These are phyloP conservation scores for Leptinotarsa tumamoca DNA, from an alignment of 2,888 invertebrate species.

Conservation along the genomic window DNA sequence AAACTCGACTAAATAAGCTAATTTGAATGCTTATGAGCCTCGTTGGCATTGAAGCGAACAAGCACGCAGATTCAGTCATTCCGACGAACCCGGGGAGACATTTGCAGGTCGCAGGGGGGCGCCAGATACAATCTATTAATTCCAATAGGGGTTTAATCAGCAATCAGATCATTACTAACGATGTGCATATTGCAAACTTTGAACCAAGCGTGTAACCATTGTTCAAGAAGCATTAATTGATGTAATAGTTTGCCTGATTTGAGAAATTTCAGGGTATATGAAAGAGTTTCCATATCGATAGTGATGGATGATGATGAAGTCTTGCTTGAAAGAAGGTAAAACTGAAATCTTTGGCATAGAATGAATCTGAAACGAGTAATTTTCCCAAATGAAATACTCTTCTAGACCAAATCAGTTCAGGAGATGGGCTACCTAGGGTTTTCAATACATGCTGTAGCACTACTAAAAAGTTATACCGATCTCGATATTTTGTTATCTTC, in stretches of 20 bases:
- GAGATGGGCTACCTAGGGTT: no score
- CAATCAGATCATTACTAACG: constrained; percentile 45
- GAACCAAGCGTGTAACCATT: constrained; percentile 32
- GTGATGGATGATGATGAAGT: no score
- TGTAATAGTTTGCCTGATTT: not conserved
- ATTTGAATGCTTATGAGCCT: constrained; percentile 35
- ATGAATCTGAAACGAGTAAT: no score
- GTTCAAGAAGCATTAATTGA: constrained; percentile 28
- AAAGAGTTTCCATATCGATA: not conserved
- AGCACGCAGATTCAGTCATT: constrained; percentile 38
- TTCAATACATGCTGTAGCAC: no score
- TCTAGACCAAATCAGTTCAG: no score
- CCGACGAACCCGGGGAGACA: constrained; percentile 26
- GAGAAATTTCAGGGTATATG: not conserved
- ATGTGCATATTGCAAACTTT: constrained; percentile 44
- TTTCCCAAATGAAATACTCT: no score
- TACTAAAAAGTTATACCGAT: no score
- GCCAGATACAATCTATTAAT: constrained; percentile 44
- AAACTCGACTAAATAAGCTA: constrained; percentile 31
- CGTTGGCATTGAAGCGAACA: constrained; percentile 34
- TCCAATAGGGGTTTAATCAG: constrained; percentile 43
- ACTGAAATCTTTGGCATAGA: no score
- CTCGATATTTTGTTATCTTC: no score
- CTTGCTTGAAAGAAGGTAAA: no score
- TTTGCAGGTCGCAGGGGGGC: constrained; percentile 34